phyloP scores from a whole-genome alignment of 2,113 vertebrate genomes.

The Centrocercus urophasianus region DNA sequence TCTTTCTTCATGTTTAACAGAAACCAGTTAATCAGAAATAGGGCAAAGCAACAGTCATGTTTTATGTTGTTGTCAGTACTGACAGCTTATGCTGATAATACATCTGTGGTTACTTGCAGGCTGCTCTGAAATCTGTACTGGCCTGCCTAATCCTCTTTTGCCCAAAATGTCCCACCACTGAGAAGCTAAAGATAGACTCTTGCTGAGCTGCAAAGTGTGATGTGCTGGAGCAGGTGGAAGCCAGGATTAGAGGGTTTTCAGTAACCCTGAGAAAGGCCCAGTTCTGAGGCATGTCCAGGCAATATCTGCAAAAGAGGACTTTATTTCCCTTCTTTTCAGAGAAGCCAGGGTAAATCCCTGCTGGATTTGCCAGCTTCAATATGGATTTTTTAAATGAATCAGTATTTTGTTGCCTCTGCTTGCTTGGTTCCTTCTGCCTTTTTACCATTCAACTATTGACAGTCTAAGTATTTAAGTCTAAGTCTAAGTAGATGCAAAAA shows the following conservation, averaged over 20 bases:
- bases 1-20: conserved; percentile 43
- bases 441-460: background rate
- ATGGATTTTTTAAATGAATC: background rate
- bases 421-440: background rate
- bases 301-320: background rate
- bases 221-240: conserved; percentile 8
- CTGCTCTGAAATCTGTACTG: background rate
- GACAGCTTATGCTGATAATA: background rate
- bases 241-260: conserved; percentile 26
- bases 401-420: background rate
- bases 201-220: background rate
- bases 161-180: conserved; percentile 1
- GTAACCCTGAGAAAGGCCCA: background rate
- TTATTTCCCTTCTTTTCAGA: conserved; percentile 11
- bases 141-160: conserved; percentile 41
- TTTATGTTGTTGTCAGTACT: conserved; percentile 1
- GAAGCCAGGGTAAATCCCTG: background rate
- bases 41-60: background rate
- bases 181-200: conserved; percentile 46
- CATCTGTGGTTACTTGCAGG: background rate
- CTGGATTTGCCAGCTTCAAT: background rate
- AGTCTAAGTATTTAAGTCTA: background rate
- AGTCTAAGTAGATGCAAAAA: background rate
- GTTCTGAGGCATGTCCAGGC: background rate
- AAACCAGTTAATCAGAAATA: conserved; percentile 44